A percentile compares a stretch with the other conserved stretches of the same genome.
Conservation (phyloP, 53 echinoderm and acorn worm species). For the Glandiceps talaboti region DNA sequence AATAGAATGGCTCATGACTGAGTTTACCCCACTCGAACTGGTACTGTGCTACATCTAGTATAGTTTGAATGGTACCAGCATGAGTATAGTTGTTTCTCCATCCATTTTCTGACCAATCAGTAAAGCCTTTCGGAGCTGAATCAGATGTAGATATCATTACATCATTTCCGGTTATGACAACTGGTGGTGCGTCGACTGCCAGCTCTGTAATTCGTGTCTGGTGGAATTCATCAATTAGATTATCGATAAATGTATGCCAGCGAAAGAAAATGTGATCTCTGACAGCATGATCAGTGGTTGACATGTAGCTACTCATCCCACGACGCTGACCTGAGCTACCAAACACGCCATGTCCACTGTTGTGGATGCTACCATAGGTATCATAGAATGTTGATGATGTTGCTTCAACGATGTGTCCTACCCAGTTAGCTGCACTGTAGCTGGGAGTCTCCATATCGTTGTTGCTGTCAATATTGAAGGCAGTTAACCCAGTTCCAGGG, state of each 20-base stretch:
- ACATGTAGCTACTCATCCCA: slow-evolving; percentile 18
- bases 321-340: slow-evolving; percentile 22
- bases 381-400: neutral
- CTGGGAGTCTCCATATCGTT: neutral
- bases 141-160: neutral
- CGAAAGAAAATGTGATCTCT: slow-evolving; percentile 50
- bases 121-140: neutral
- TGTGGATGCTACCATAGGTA: slow-evolving; percentile 36
- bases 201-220: neutral
- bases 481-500: neutral
- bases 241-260: slow-evolving; percentile 46
- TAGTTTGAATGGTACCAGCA: neutral
- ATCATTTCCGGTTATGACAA: neutral
- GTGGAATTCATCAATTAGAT: slow-evolving; percentile 10
- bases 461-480: neutral
- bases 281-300: slow-evolving; percentile 3
- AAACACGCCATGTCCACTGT: slow-evolving; percentile 34
- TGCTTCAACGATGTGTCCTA: neutral
- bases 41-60: neutral
- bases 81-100: neutral
- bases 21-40: neutral
- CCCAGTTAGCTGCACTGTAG: neutral
- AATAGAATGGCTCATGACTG: neutral
- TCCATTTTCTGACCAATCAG: neutral
- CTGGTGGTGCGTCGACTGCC: neutral